Conservation (phyloP, 1,140 invertebrate species). For the Drosophila melanogaster region Release_6_plus_ISO1_MT NT_033777.3:17849001-17849500, state of each 20-base stretch:
- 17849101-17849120: conserved; percentile 49
- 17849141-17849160: conserved; percentile 58
- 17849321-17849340: not conserved
- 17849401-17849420: too few species aligned
- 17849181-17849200: conserved; percentile 5
- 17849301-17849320: not conserved
- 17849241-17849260: conserved; percentile 52
- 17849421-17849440: too few species aligned
- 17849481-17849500: conserved; percentile 40
- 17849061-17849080: conserved; percentile 29
- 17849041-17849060: too few species aligned
- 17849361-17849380: too few species aligned
- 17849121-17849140: conserved; percentile 67
- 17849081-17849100: not conserved
- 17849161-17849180: not conserved
- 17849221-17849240: conserved; percentile 67
- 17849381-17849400: too few species aligned
- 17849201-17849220: conserved; percentile 20
- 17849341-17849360: not conserved
- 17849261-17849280: conserved; percentile 21
- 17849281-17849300: not conserved
- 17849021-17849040: not conserved
- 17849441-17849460: not conserved
- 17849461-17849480: conserved; percentile 3
- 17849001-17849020: conserved; percentile 25